phyloP scores from a whole-genome alignment of 2,113 vertebrate genomes.

The Petaurus breviceps region DNA sequence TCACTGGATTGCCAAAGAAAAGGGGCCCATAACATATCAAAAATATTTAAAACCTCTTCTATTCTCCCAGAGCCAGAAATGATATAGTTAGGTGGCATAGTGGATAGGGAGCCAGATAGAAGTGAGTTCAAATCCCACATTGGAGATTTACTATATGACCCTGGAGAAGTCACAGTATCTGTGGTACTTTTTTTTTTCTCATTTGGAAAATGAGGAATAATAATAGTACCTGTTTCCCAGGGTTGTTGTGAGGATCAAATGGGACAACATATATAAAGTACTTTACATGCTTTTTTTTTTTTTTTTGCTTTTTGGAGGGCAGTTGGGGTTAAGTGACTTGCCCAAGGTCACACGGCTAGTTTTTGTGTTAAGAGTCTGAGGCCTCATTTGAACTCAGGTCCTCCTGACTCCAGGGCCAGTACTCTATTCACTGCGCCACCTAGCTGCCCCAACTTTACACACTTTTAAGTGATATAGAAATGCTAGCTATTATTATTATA shows the following conservation, averaged over 20 bases:
- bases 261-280: background rate
- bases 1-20: background rate
- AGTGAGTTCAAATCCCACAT: background rate
- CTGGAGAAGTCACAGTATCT: background rate
- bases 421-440: no score
- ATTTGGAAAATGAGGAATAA: background rate
- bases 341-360: no score
- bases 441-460: background rate
- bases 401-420: no score
- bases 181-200: background rate
- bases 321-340: no score
- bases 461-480: background rate
- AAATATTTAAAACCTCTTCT: background rate
- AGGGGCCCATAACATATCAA: background rate
- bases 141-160: background rate
- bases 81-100: background rate
- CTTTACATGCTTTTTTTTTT: background rate
- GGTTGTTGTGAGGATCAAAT: background rate
- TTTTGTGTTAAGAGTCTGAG: no score
- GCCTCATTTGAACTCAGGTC: no score
- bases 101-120: background rate
- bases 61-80: background rate
- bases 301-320: no score
- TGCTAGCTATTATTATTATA: background rate
- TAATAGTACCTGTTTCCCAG: background rate